Conservation (phyloP, 2,888 invertebrate genomes). For the Hartigia nigra region DNA sequence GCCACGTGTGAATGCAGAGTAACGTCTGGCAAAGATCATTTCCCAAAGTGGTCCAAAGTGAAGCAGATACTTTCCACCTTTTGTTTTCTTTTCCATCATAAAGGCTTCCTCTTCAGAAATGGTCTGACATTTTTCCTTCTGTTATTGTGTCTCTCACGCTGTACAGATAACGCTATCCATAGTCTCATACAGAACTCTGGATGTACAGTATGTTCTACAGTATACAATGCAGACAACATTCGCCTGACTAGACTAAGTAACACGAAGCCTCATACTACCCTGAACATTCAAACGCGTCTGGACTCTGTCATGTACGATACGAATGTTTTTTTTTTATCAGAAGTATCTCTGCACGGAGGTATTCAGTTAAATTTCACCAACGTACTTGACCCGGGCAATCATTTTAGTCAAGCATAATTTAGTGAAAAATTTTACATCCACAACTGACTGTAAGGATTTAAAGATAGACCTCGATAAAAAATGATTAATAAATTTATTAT, state of each 20-base stretch:
- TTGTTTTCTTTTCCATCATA: not conserved
- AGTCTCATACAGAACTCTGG: not conserved
- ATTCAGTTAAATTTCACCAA: not conserved
- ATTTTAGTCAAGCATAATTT: not conserved
- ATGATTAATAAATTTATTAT: not conserved
- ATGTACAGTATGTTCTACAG: not conserved
- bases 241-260: not conserved
- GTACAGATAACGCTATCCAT: not conserved
- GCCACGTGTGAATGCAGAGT: not conserved
- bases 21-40: not conserved
- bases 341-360: not conserved
- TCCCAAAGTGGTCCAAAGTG: not conserved
- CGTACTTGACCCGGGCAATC: no score
- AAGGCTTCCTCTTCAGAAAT: not conserved
- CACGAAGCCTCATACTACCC: not conserved
- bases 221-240: not conserved
- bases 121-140: not conserved
- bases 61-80: not conserved
- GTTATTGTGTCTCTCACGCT: not conserved
- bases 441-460: not conserved
- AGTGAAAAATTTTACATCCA: not conserved
- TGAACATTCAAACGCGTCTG: not conserved
- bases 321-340: not conserved
- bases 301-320: not conserved
- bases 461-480: not conserved